Base-by-base conservation (phyloP, 2,888 invertebrate genomes). In the Andrena haemorrhoa region DNA sequence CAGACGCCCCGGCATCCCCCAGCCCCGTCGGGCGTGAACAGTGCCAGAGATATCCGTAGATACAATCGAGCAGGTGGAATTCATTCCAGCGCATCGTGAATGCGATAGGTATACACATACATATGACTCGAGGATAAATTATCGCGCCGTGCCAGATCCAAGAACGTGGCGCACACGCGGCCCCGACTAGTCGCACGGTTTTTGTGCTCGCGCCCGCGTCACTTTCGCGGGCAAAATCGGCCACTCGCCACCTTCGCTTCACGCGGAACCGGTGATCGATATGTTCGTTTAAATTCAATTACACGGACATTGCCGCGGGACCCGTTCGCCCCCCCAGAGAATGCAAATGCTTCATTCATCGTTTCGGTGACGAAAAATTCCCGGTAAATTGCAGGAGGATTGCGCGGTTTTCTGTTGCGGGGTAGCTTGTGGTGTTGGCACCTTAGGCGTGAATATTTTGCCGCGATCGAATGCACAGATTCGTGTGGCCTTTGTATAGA, bases 1-100 rank as follows among this genome's bases (percentile, higher is more conserved):
- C 78, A 73, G 75, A 68, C 69, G 73, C 65, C 26, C 66, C 53
- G 8, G 41, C 41, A 12, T 41, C 53, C 20, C 53, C 53, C 3
- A 2, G 53, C 20, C 23, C 31, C 71, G 10, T 20, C 64, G 71
- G 68, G 75, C 78, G 80, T 31, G 79, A 87, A 85, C 85, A 78
- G 69, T 70, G 77, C 65, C 73, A 66, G 56, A 70, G 75, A 79
- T 88, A 86, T 76, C 56, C 75, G 63, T 65, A 64, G 74, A 88
- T 88, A 85, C 82, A 76, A 86, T 79, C 85, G 76, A 76, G 77
- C 83, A 82, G 77, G 71, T 83, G 82, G 76, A 84, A 87, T 87
- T 84, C 81, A 87, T 79, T 87, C 76, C 35, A 69, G 20, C 20
- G 77, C 53, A 65, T 74, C 61, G 70, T 58, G 79, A 56, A 56